Conservation (phyloP, 2,888 invertebrate species). For the Digitonthophagus gazella region DNA sequence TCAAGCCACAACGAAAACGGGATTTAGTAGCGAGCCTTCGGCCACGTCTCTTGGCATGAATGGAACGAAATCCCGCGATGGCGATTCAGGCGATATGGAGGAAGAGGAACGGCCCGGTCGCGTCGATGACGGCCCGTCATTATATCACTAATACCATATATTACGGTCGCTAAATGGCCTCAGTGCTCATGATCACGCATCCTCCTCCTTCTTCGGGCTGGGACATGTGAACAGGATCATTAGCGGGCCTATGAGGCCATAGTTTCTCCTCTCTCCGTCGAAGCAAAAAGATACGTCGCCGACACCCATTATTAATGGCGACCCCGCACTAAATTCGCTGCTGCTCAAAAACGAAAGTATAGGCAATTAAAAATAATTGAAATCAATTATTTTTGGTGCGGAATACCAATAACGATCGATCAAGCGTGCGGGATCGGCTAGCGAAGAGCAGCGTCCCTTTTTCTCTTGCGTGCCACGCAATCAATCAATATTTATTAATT, state of each 20-base stretch:
- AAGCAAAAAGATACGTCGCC: slow-evolving; percentile 5
- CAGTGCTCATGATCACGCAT: slow-evolving; percentile 8
- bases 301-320: slow-evolving; percentile 10
- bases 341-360: neutral
- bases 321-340: slow-evolving; percentile 11
- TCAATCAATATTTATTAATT: slow-evolving; percentile 16
- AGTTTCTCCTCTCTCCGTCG: slow-evolving; percentile 1
- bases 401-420: slow-evolving; percentile 16
- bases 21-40: neutral
- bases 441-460: neutral
- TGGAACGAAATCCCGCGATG: neutral
- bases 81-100: neutral
- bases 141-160: slow-evolving; percentile 17
- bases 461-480: slow-evolving; percentile 1
- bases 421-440: neutral
- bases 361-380: slow-evolving; percentile 17
- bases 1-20: neutral
- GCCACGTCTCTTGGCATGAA: neutral
- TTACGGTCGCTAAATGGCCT: slow-evolving; percentile 12
- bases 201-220: neutral
- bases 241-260: slow-evolving; percentile 10
- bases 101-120: neutral
- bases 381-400: slow-evolving; percentile 13
- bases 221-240: slow-evolving; percentile 15
- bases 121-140: slow-evolving; percentile 11